Conservation (phyloP, 2,797 vertebrate genomes). For the Esox lucius region DNA sequence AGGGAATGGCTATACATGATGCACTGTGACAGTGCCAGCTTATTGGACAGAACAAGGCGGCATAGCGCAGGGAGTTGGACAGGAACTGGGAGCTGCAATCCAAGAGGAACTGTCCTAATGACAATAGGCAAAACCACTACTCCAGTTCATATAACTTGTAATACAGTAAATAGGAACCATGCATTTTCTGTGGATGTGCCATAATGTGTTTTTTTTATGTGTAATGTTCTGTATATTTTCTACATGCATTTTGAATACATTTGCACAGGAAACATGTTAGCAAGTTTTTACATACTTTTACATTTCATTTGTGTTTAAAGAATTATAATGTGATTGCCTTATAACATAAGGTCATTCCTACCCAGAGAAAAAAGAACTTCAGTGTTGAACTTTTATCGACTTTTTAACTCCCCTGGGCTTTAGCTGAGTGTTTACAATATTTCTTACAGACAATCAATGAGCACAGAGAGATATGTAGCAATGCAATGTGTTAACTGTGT, state of each 20-base stretch:
- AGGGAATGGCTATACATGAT: slow-evolving; percentile 36
- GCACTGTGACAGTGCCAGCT: slow-evolving; percentile 48
- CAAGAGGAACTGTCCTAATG: not conserved
- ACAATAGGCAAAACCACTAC: not conserved
- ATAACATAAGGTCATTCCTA: not conserved
- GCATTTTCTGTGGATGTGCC: not conserved
- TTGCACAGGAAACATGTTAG: too few relatives aligned
- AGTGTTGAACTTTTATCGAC: not conserved
- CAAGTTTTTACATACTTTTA: too few relatives aligned
- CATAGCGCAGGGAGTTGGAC: not conserved
- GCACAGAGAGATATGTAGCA: not conserved
- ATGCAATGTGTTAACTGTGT: not conserved
- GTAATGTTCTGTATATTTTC: too few relatives aligned
- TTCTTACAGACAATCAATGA: not conserved
- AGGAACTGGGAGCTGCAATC: not conserved
- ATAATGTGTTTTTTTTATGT: too few relatives aligned
- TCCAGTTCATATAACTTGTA: not conserved
- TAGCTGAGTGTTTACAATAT: not conserved
- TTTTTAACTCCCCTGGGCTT: not conserved
- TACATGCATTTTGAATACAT: too few relatives aligned
- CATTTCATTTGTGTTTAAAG: too few relatives aligned
- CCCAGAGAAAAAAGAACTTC: not conserved
- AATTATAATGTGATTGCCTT: not conserved
- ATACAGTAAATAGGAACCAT: not conserved
- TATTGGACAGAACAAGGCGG: slow-evolving; percentile 18